Conservation (phyloP, 2,797 vertebrate genomes). For the Muscicapa striata region DNA sequence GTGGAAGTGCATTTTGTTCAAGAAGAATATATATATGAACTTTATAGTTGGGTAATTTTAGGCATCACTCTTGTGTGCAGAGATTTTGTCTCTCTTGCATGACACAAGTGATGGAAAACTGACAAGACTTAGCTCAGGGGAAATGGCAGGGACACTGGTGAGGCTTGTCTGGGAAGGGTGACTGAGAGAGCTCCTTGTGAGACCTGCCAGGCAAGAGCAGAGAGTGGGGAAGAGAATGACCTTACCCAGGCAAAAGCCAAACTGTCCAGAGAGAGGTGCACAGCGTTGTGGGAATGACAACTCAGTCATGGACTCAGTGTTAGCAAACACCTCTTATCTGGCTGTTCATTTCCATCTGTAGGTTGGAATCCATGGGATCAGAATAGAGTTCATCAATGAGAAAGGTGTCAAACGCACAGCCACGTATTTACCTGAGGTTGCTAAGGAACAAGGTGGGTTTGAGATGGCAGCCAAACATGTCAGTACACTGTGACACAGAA, state of each 20-base stretch:
- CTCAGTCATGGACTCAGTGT: not conserved
- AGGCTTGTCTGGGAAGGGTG: not conserved
- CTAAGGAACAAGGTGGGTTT: slow-evolving; percentile 86
- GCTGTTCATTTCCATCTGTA: slow-evolving; percentile 72
- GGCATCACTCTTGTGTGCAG: not conserved
- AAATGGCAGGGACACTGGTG: not conserved
- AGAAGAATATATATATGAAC: not conserved
- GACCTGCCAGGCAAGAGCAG: not conserved
- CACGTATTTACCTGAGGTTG: slow-evolving; percentile 87
- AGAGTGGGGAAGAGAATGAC: not conserved
- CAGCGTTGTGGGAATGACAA: not conserved
- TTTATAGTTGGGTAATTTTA: not conserved
- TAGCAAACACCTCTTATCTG: slow-evolving; percentile 64
- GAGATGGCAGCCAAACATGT: slow-evolving; percentile 40
- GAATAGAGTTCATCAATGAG: slow-evolving; percentile 87
- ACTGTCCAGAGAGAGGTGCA: not conserved
- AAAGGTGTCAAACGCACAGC: slow-evolving; percentile 87
- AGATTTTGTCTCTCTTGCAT: not conserved
- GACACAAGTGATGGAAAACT: not conserved
- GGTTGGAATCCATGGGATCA: slow-evolving; percentile 87
- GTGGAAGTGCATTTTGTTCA: not conserved
- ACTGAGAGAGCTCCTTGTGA: not conserved
- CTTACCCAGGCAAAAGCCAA: not conserved
- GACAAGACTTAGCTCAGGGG: not conserved
- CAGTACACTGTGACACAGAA: slow-evolving; percentile 1